Evolutionary conservation across 2,797 vertebrate genomes (phyloP).

Genomic region (Anguilla marmorata): DNA sequence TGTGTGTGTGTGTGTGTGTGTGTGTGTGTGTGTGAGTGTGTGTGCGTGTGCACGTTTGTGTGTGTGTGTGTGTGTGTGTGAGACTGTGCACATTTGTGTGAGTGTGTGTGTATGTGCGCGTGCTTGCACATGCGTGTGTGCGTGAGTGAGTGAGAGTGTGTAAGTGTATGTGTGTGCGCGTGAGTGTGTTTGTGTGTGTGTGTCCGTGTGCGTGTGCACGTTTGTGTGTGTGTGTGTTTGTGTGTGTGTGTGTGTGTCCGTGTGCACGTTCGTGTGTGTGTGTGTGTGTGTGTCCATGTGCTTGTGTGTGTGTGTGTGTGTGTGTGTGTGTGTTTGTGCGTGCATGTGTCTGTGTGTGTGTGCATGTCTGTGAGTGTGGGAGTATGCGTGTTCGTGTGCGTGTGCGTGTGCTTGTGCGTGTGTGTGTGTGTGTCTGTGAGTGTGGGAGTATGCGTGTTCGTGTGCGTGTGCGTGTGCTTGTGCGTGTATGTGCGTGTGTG

Average conservation of each 20-base stretch:
- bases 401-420: too few species aligned
- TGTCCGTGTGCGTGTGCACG: neutral
- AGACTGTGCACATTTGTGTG: neutral
- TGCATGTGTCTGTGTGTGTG: neutral
- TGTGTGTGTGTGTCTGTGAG: too few species aligned
- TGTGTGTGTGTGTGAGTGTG: conserved; percentile 1
- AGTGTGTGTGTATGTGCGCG: neutral
- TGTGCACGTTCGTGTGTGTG: neutral
- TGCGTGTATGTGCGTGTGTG: too few species aligned
- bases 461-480: accelerated
- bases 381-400: too few species aligned
- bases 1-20: neutral
- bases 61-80: neutral
- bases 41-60: neutral
- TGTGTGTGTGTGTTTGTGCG: neutral
- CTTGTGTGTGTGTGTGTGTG: neutral
- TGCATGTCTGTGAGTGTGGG: too few species aligned
- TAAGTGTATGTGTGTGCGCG: conserved; percentile 16
- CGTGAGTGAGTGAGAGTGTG: neutral
- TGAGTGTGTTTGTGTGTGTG: neutral
- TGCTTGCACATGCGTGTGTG: neutral
- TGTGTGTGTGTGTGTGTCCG: neutral
- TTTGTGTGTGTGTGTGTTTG: neutral
- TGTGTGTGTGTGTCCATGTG: neutral
- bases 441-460: accelerated